These are phyloP conservation scores for Pterostichus niger DNA, from an alignment of 2,888 invertebrate species.

Conservation along the genomic window DNA sequence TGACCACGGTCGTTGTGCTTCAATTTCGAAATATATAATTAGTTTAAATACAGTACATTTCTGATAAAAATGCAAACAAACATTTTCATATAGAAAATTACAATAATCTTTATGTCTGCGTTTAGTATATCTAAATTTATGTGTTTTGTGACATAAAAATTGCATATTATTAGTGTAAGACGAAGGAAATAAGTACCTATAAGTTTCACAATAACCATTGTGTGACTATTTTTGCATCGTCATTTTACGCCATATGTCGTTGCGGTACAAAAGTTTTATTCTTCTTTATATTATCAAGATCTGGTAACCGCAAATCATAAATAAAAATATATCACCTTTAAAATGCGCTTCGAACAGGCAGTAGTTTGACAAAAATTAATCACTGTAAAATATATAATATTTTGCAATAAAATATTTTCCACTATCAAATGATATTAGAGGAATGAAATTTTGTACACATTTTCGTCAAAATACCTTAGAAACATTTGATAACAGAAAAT, in stretches of 20 bases:
- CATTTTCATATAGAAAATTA: neutral
- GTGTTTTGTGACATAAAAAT: neutral
- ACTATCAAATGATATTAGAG: no score
- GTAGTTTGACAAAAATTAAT: no score
- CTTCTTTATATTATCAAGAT: slow-evolving; percentile 22
- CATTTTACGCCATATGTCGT: slow-evolving; percentile 26
- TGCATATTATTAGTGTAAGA: neutral
- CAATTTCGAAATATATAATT: neutral
- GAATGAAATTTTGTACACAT: no score
- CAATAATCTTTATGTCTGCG: neutral
- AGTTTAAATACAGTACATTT: neutral
- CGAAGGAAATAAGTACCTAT: no score
- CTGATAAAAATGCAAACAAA: neutral
- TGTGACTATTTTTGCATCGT: slow-evolving; percentile 11
- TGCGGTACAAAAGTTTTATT: slow-evolving; percentile 7
- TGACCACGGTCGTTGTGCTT: no score
- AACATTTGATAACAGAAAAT: no score
- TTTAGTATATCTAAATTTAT: neutral
- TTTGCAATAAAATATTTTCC: no score
- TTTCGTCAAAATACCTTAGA: no score
- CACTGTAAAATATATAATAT: no score
- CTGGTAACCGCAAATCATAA: slow-evolving; percentile 33
- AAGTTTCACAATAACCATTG: slow-evolving; percentile 9
- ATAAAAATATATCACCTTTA: slow-evolving; percentile 21
- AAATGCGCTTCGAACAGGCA: neutral